A percentile compares a stretch with the other conserved stretches of the same genome.
Evolutionary conservation across 2,888 invertebrate species (phyloP).

Genomic region (Onthophagus sagittarius): DNA sequence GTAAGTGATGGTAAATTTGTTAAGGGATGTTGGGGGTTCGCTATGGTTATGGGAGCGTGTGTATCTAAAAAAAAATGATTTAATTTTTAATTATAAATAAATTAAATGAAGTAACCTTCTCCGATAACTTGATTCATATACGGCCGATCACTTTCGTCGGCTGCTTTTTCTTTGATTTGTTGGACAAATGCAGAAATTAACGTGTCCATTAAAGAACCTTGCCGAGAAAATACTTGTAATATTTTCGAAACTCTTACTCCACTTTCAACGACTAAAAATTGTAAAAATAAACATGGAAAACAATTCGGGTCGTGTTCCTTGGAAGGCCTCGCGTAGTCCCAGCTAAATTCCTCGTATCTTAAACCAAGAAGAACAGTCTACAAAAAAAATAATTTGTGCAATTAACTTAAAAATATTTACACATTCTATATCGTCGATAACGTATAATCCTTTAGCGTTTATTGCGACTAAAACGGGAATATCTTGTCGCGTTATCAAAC

Average conservation of each 20-base stretch:
- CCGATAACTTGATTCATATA: slow-evolving; percentile 37
- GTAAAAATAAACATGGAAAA: slow-evolving; percentile 87
- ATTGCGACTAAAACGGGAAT: slow-evolving; percentile 86
- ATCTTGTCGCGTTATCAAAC: slow-evolving; percentile 81
- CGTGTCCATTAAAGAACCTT: slow-evolving; percentile 84
- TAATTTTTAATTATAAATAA: background rate
- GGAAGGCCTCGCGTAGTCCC: slow-evolving; percentile 88
- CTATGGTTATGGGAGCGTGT: slow-evolving; percentile 46
- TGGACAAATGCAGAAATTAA: slow-evolving; percentile 79
- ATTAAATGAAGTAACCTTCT: slow-evolving; percentile 30
- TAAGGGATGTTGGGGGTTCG: slow-evolving; percentile 43
- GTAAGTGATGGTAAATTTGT: slow-evolving; percentile 65
- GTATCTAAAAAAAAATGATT: slow-evolving; percentile 42
- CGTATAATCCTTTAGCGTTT: slow-evolving; percentile 77
- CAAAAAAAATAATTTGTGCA: slow-evolving; percentile 1
- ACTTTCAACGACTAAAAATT: slow-evolving; percentile 79
- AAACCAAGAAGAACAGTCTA: slow-evolving; percentile 81
- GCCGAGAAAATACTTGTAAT: slow-evolving; percentile 67
- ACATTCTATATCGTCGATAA: slow-evolving; percentile 80
- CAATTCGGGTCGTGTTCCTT: slow-evolving; percentile 81
- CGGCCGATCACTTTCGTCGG: slow-evolving; percentile 50
- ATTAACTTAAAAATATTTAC: slow-evolving; percentile 55
- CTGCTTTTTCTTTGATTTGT: slow-evolving; percentile 57
- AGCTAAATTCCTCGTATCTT: slow-evolving; percentile 84
- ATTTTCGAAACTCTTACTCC: slow-evolving; percentile 77